Evolutionary conservation across 2,113 vertebrate species (phyloP), one percentile per base, ranked within the genome.

Genomic region (Calyptommatus sinebrachiatus): DNA sequence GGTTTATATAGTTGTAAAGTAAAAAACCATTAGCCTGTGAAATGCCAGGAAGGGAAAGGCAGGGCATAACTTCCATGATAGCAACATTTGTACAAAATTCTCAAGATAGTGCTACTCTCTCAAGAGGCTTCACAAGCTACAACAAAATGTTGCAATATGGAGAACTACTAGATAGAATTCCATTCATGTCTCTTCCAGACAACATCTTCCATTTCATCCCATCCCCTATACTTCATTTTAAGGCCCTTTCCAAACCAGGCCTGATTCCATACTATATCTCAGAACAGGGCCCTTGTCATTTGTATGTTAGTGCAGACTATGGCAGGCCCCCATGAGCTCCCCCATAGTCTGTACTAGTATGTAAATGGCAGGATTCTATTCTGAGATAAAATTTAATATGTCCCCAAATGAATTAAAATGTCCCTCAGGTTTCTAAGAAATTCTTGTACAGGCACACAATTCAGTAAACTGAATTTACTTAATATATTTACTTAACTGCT

Each of bases 1-100:
- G 73, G 85, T 89, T 82, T 29, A 89, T 29, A 89, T 26, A 89
- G 76, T 90, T 80, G 85, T 76, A 90, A 88, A 88, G 76, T 77
- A 85, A 89, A n/a, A 91, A 91, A 83, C 7, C 68, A 86, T 83
- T 83, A 89, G 78, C 81, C 87, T 90, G 72, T 76, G 79, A 86
- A 70, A 79, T 50, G 4, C 78, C 80, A 79, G 50, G 80, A 83
- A 76, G 71, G 8, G 41, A 66, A 73, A 86, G 86, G 8, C 66
- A 67, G 71, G 75, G 71, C 5, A 76, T 10, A 87, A 73, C 26
- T 80, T 71, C 65, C 81, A 83, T 84, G 45, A 71, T 82, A 84
- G 46, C 18, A 53, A n/a, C 4, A 35, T 73, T 61, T 81, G 31
- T 26, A 87, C 77, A 86, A 53, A 22, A 76, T 50, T 73, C 45